phyloP scores from a whole-genome alignment of 2,888 invertebrate genomes.

The Morpho helenor region DNA sequence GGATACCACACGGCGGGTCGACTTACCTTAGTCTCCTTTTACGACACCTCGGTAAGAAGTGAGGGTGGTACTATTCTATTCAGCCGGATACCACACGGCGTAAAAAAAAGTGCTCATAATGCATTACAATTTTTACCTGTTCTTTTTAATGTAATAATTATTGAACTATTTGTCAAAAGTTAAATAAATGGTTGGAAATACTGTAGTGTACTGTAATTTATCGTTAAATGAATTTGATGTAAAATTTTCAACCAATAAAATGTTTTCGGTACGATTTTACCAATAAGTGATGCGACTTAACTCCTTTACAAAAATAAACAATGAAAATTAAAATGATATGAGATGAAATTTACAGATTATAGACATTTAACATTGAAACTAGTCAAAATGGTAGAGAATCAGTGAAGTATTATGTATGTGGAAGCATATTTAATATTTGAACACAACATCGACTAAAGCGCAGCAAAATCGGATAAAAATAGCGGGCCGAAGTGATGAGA shows the following conservation, averaged over 20 bases:
- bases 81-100: no score
- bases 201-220: not conserved
- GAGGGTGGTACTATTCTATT: no score
- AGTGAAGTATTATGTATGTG: not conserved
- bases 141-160: no score
- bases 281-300: constrained; percentile 7
- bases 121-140: no score
- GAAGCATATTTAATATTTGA: not conserved
- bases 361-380: constrained; percentile 6
- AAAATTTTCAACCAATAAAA: not conserved
- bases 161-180: no score
- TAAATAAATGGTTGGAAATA: no score
- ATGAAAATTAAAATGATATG: not conserved
- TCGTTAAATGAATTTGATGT: not conserved
- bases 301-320: constrained; percentile 7
- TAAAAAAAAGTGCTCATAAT: no score
- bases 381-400: not conserved
- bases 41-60: no score
- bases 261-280: not conserved
- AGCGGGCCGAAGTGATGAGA: constrained; percentile 5
- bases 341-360: constrained; percentile 1
- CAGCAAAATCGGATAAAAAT: not conserved
- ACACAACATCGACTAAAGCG: constrained; percentile 9
- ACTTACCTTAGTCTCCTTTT: no score
- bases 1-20: no score